These are phyloP conservation scores for Hippocampus guttulatus DNA, from an alignment of 2,113 vertebrate genomes.

Conservation along the genomic window DNA sequence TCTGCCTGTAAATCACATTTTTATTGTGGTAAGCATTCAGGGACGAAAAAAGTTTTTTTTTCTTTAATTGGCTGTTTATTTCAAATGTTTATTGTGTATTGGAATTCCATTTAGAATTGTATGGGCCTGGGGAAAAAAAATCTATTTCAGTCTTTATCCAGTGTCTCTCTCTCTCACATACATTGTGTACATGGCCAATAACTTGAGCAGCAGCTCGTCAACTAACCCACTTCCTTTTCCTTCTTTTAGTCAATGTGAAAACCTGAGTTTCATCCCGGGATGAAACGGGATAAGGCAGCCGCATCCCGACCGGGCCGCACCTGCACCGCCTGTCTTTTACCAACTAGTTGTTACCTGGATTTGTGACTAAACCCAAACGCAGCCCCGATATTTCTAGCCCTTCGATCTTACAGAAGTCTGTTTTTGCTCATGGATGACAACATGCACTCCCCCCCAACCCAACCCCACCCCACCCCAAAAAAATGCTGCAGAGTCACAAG, in stretches of 20 bases:
- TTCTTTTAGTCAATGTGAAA: slow-evolving; percentile 76
- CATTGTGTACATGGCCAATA: no score
- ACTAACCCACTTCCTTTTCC: slow-evolving; percentile 51
- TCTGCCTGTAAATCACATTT: no score
- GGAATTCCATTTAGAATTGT: no score
- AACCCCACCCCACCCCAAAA: neutral
- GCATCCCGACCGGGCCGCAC: slow-evolving; percentile 48
- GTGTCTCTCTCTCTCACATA: neutral
- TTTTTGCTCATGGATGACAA: slow-evolving; percentile 43
- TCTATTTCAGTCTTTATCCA: no score
- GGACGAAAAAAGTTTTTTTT: no score
- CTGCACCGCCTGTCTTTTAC: slow-evolving; percentile 56
- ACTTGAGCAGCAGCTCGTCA: slow-evolving; percentile 42
- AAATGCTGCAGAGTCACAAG: slow-evolving; percentile 28
- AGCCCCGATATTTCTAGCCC: slow-evolving; percentile 52
- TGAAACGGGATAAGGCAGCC: slow-evolving; percentile 57
- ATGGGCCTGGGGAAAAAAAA: no score
- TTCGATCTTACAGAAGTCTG: slow-evolving; percentile 44
- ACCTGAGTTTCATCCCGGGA: slow-evolving; percentile 66
- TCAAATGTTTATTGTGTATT: no score
- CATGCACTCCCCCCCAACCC: neutral
- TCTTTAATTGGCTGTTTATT: no score
- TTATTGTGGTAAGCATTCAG: no score
- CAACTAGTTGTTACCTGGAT: slow-evolving; percentile 62
- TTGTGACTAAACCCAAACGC: slow-evolving; percentile 47